These are phyloP conservation scores for Chrysolina americana DNA, from an alignment of 2,888 invertebrate genomes.

Conservation along the genomic window DNA sequence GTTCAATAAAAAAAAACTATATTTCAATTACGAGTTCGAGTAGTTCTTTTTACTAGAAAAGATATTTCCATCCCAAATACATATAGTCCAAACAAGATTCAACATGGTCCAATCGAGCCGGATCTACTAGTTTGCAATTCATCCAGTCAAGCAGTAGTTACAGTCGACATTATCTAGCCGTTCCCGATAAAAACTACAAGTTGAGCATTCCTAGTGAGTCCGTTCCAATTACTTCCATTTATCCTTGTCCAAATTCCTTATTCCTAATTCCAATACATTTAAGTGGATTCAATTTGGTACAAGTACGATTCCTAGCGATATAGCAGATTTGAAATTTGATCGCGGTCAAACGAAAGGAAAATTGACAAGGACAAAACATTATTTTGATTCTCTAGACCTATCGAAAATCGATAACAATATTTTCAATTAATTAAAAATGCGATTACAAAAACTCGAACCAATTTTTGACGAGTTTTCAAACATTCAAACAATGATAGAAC, in stretches of 20 bases:
- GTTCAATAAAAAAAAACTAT: too few species aligned
- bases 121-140: background rate
- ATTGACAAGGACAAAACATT: background rate
- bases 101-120: conserved; percentile 22
- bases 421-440: background rate
- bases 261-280: background rate
- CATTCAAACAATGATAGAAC: background rate
- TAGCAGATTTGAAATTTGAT: background rate
- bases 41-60: too few species aligned
- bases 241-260: background rate
- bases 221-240: background rate
- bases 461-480: background rate
- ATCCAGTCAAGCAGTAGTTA: background rate
- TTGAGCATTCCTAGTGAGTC: background rate
- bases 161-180: background rate
- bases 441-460: background rate
- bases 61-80: too few species aligned
- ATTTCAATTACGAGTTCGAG: too few species aligned
- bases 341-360: background rate
- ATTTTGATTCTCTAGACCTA: background rate
- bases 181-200: background rate
- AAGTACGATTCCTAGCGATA: background rate
- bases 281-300: background rate
- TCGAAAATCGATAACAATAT: background rate
- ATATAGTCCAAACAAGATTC: background rate